Evolutionary conservation across 1,140 invertebrate species (phyloP).

Genomic region (Nebria ingens): DNA sequence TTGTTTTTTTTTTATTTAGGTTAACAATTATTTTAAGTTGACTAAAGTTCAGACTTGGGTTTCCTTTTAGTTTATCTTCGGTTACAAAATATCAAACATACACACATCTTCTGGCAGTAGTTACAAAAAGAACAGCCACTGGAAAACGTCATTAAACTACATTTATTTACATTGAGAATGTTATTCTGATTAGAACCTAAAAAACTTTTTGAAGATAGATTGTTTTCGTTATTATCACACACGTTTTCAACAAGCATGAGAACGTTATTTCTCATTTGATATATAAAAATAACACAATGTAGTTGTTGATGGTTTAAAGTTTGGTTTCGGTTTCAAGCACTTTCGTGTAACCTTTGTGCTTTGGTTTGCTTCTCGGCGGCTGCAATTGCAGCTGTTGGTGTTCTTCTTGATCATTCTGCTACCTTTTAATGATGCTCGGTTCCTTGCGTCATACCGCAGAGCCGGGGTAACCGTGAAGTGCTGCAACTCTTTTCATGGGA

Average conservation of each 20-base stretch:
- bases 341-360: slow-evolving; percentile 6
- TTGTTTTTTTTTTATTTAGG: no score
- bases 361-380: not conserved
- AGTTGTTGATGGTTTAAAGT: not conserved
- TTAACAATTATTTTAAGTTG: not conserved
- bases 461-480: not conserved
- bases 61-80: no score
- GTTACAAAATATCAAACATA: slow-evolving; percentile 4
- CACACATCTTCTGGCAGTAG: not conserved
- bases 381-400: not conserved
- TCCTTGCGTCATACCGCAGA: slow-evolving; percentile 7
- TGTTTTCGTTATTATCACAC: not conserved
- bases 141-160: not conserved
- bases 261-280: not conserved
- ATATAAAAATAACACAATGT: not conserved
- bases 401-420: not conserved
- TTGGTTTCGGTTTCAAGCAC: slow-evolving; percentile 10
- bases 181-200: not conserved
- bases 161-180: not conserved
- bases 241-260: not conserved
- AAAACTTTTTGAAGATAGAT: not conserved
- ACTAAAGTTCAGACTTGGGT: not conserved
- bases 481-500: not conserved
- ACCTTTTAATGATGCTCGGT: not conserved
- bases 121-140: not conserved